Percentiles rank a stretch among this genome's conserved stretches.
Evolutionary conservation across 2,113 vertebrate species (phyloP).

Genomic region (Ciconia boyciana): DNA sequence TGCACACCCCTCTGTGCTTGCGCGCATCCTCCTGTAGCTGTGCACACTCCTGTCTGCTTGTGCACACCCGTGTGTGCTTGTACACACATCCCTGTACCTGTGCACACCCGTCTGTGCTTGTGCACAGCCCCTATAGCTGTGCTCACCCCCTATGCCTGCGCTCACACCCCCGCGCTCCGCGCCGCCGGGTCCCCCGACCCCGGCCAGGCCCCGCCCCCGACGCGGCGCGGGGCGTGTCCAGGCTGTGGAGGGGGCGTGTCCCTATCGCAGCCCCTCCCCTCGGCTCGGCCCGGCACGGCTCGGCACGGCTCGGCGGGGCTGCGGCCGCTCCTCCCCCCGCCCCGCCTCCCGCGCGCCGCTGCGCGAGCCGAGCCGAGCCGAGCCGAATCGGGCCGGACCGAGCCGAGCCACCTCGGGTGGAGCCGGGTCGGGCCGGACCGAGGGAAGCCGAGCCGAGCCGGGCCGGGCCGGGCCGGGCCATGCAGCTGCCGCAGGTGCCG

Average conservation of each 20-base stretch:
- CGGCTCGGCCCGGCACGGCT: background rate
- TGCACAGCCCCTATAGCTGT: background rate
- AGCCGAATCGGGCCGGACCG: background rate
- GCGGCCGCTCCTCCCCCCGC: background rate
- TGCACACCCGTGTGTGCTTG: too few species aligned
- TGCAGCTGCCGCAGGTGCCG: conserved; percentile 56
- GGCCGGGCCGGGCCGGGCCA: background rate
- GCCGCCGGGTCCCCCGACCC: background rate
- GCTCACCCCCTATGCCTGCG: background rate
- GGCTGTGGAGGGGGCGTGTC: background rate
- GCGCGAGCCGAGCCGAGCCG: background rate
- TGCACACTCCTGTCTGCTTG: too few species aligned
- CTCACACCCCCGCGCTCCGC: background rate
- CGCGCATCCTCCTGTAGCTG: background rate
- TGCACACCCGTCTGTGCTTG: background rate
- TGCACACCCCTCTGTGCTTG: background rate
- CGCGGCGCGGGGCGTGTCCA: background rate
- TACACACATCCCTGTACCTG: too few species aligned
- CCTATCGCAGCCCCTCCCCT: background rate
- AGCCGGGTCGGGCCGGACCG: background rate
- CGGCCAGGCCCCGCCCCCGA: background rate
- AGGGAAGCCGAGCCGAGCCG: background rate
- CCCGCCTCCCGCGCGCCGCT: background rate
- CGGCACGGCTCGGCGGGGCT: background rate
- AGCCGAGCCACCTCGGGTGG: background rate